Percentiles rank a stretch among this genome's conserved stretches.
Conservation (phyloP, 2,888 invertebrate species). For the Athrips mouffetella region DNA sequence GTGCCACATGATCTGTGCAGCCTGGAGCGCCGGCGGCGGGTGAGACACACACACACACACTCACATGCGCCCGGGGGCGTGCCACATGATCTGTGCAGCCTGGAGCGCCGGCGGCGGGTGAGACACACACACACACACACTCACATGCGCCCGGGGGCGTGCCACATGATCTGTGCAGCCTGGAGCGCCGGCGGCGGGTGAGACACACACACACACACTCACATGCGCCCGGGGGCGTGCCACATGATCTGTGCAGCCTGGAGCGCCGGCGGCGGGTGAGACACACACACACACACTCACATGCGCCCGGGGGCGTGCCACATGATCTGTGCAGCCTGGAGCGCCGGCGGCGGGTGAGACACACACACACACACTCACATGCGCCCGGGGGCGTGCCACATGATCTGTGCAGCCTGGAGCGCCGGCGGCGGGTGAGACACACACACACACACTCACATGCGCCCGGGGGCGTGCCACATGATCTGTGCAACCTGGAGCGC, state of each 20-base stretch:
- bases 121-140: background rate
- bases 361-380: background rate
- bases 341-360: conserved; percentile 67
- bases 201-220: too few species aligned
- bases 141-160: too few species aligned
- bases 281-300: background rate
- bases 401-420: too few species aligned
- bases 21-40: conserved; percentile 75
- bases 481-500: conserved; percentile 73
- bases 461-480: conserved; percentile 95
- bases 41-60: conserved; percentile 16
- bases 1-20: conserved; percentile 89
- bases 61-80: conserved; percentile 90
- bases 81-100: conserved; percentile 87
- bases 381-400: too few species aligned
- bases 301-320: conserved; percentile 95
- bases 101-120: conserved; percentile 73
- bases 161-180: too few species aligned
- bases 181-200: too few species aligned
- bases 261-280: conserved; percentile 73
- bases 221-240: too few species aligned
- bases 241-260: conserved; percentile 86
- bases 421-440: too few species aligned
- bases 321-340: conserved; percentile 82
- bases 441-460: too few species aligned